A percentile compares a stretch with the other conserved stretches of the same genome.
Conservation (phyloP, 2,888 invertebrate genomes). For the Calliopum simillimum region DNA sequence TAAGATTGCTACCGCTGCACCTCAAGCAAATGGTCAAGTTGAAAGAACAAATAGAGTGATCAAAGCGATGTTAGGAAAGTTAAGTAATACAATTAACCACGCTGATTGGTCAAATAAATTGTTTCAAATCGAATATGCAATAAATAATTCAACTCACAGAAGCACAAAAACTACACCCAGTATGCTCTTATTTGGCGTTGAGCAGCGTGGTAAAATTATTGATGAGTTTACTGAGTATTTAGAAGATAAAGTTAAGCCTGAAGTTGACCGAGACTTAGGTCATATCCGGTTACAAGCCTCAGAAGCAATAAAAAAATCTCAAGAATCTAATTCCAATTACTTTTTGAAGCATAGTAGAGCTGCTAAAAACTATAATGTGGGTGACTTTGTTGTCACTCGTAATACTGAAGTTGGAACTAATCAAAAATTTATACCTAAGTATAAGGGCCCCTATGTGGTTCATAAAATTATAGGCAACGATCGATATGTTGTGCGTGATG, state of each 20-base stretch:
- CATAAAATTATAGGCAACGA: slow-evolving; percentile 2
- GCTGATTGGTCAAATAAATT: slow-evolving; percentile 16
- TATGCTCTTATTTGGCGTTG: too few relatives aligned
- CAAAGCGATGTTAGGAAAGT: slow-evolving; percentile 13
- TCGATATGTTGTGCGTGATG: too few relatives aligned
- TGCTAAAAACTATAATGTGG: too few relatives aligned
- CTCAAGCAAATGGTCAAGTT: slow-evolving; percentile 23
- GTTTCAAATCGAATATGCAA: slow-evolving; percentile 23
- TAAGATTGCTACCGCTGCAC: slow-evolving; percentile 22
- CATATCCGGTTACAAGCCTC: not conserved
- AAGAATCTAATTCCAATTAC: too few relatives aligned
- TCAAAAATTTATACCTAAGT: slow-evolving; percentile 7
- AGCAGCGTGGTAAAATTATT: too few relatives aligned
- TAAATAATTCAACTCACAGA: slow-evolving; percentile 27
- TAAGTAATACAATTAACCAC: slow-evolving; percentile 23
- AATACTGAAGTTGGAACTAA: too few relatives aligned
- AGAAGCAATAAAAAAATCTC: not conserved
- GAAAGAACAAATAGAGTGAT: slow-evolving; percentile 19
- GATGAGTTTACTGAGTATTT: too few relatives aligned
- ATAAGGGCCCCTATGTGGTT: not conserved
- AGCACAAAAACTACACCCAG: slow-evolving; percentile 25
- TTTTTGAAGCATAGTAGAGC: too few relatives aligned
- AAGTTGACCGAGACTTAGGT: too few relatives aligned
- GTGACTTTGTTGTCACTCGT: slow-evolving; percentile 13
- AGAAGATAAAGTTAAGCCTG: too few relatives aligned